These are phyloP conservation scores for Danionella dracula DNA, from an alignment of 2,797 vertebrate species.

Conservation along the genomic window DNA sequence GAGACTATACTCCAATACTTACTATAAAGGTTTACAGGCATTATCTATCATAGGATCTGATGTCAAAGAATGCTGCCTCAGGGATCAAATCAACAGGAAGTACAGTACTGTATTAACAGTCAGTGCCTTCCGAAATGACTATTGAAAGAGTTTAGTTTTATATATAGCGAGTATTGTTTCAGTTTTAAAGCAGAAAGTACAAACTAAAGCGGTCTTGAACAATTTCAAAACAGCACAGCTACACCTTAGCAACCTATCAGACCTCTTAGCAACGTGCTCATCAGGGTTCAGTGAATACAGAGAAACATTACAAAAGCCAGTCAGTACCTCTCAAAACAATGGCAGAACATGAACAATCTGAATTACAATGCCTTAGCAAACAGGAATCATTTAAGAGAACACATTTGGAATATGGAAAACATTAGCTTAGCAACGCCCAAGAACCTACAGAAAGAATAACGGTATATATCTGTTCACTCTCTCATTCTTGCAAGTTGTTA, in stretches of 20 bases:
- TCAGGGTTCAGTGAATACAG: background rate
- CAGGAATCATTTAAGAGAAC: background rate
- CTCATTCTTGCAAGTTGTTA: background rate
- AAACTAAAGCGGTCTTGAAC: no score
- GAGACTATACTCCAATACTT: no score
- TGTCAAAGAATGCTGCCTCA: background rate
- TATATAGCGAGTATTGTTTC: background rate
- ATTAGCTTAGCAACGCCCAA: background rate
- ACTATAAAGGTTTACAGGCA: conserved; percentile 33
- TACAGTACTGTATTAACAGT: background rate
- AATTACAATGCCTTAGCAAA: background rate
- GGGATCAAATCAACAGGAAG: background rate
- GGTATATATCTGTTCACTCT: no score
- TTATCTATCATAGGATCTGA: conserved; percentile 9
- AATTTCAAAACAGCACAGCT: no score
- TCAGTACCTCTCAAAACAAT: background rate
- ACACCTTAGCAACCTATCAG: background rate
- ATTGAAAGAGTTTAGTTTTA: no score
- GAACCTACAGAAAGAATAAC: background rate
- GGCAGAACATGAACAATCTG: no score
- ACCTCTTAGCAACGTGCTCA: no score
- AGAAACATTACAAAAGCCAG: background rate
- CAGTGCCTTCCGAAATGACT: no score
- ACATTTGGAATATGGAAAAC: background rate
- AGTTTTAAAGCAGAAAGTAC: background rate